Conservation (phyloP, 2,113 vertebrate genomes). For the Oreochromis niloticus region DNA sequence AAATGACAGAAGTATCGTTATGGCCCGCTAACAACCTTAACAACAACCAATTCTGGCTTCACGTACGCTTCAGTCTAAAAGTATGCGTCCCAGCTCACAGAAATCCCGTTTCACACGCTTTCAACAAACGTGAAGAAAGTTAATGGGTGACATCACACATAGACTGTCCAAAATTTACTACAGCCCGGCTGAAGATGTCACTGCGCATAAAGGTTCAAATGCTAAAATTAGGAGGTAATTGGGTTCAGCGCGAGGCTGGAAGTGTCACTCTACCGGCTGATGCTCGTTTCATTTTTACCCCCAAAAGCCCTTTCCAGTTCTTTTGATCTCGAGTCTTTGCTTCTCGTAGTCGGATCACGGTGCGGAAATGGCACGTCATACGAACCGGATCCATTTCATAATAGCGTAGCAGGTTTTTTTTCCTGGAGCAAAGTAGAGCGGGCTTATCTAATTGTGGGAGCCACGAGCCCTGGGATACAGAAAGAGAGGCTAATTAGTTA, state of each 20-base stretch:
- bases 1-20: not conserved
- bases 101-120: slow-evolving; percentile 2
- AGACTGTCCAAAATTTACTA: not conserved
- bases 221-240: slow-evolving; percentile 47
- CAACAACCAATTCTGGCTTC: slow-evolving; percentile 5
- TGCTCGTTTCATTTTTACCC: slow-evolving; percentile 13
- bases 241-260: slow-evolving; percentile 32
- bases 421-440: slow-evolving; percentile 48
- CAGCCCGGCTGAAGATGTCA: not conserved
- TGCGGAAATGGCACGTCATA: slow-evolving; percentile 41
- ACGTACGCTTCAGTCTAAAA: not conserved
- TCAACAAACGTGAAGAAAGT: not conserved
- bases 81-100: not conserved
- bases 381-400: slow-evolving; percentile 60
- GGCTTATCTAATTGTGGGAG: slow-evolving; percentile 66
- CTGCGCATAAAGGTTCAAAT: slow-evolving; percentile 32
- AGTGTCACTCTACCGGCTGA: slow-evolving; percentile 32
- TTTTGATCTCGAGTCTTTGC: slow-evolving; percentile 42
- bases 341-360: not conserved
- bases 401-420: slow-evolving; percentile 24
- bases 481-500: slow-evolving; percentile 65
- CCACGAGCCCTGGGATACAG: slow-evolving; percentile 51
- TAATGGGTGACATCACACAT: slow-evolving; percentile 30
- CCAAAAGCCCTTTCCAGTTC: slow-evolving; percentile 23
- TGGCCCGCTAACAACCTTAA: not conserved